Base-by-base conservation (phyloP, 2,113 vertebrate species). In the Bostrychus sinensis region DNA sequence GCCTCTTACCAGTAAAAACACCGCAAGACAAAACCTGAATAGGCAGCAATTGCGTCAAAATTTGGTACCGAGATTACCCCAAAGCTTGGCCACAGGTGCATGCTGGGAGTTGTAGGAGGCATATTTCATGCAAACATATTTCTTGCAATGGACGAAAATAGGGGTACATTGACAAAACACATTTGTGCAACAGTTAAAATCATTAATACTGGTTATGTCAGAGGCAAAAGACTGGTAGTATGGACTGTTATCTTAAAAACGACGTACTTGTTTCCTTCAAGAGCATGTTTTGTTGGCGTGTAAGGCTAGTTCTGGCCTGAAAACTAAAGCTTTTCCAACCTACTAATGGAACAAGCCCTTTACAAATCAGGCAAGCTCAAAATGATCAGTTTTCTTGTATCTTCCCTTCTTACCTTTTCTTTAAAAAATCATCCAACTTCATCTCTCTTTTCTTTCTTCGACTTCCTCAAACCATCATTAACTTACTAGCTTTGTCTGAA, bases 91-190 rank as follows among this genome's bases (percentile, higher is more conserved):
- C 65, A 78, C 75, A 81, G 75, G 73, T 79, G 81, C 81, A 88
- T 87, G 88, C 88, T 86, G 79, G 81, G 83, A 81, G 68, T 42
- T 53, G 70, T 10, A 64, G 73, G 10, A 26, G 56, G n/a, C n/a
- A n/a, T 12, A 19, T n/a, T 28, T 70, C 66, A 66, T 72, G 77
- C 78, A 56, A 41, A 59, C 23, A 16, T 10, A 12, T 46, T 61
- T 20, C 57, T 70, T 23, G 66, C 66, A 17, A 20, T 54, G 17
- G 20, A 62, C 22, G 20, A 45, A 19, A n/a, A 11, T 9, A 55
- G 23, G 13, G 48, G 66, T 51, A 68, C 61, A 57, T 56, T 66
- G 43, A 70, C 25, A 62, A 23, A 62, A 23, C 28, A 86, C 69
- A 75, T 46, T 22, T 26, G 22, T 67, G 73, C 69, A 71, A 51